Evolutionary conservation across 2,888 invertebrate genomes (phyloP).

Genomic region (Melinaea marsaeus): DNA sequence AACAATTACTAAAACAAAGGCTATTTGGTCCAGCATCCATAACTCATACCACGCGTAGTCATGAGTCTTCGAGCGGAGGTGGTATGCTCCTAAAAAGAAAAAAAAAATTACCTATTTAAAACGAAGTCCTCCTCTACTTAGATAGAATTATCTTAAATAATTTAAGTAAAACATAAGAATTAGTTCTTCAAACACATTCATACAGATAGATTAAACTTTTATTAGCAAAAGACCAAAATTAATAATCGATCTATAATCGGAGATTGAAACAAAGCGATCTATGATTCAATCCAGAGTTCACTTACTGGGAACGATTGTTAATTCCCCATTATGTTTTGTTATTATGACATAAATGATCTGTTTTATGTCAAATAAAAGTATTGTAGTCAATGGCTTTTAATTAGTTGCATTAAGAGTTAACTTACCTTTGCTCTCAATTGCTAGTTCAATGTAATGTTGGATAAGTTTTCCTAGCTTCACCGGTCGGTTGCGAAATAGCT

Average conservation of each 20-base stretch:
- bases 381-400: too few species aligned
- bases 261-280: too few species aligned
- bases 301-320: too few species aligned
- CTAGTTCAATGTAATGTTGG: constrained; percentile 48
- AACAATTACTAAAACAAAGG: constrained; percentile 30
- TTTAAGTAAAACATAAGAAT: background rate
- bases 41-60: constrained; percentile 50
- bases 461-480: constrained; percentile 46
- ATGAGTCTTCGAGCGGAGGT: constrained; percentile 46
- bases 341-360: constrained; percentile 8
- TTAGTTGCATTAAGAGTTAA: constrained; percentile 36
- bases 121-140: background rate
- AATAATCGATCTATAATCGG: too few species aligned
- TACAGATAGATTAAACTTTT: too few species aligned
- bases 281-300: too few species aligned
- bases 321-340: background rate
- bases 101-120: background rate
- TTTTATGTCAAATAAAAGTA: too few species aligned
- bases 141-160: too few species aligned
- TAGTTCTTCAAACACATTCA: background rate
- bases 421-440: constrained; percentile 54
- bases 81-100: constrained; percentile 43
- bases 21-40: constrained; percentile 49
- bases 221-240: too few species aligned
- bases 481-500: constrained; percentile 46